Evolutionary conservation across 2,888 invertebrate species (phyloP), one percentile per base, ranked within the genome.

Genomic region (Allophyes oxyacanthae): DNA sequence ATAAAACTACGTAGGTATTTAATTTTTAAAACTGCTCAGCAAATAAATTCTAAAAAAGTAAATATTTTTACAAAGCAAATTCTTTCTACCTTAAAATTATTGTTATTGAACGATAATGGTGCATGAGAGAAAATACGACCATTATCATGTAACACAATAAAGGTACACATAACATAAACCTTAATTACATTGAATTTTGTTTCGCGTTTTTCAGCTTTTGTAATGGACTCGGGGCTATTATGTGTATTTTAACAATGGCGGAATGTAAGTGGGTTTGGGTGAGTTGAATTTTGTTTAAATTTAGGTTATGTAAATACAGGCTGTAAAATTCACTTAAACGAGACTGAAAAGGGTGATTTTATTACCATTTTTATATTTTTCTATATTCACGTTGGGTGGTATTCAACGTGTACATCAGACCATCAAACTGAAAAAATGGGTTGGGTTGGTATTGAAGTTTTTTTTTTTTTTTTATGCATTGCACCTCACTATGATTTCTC

Each of bases 171-270:
- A 59, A 45, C 28, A 48, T 55, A 64, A 45, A 59, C 49, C 51
- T 25, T 62, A 61, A 66, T 69, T 60, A 64, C 41, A 38, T 40
- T 49, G 20, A 48, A 65, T 72, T 58, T 36, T 43, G 44, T 56
- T 70, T 57, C 54, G 10, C 36, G 40, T 64, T 63, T 63, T 65
- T 61, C 40, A 40, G 34, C 25, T 13, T 41, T 28, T 49, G 26
- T 64, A 64, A 62, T 59, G 67, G 61, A 53, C 40, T 32, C 6
- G 49, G 37, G 50, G n/a, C 55, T 54, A 58, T 63, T 58, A 54
- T 41, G 40, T 30, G 6, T 32, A 42, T 40, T 52, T 58, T 11
- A 15, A 67, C 49, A 66, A 61, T 48, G 36, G 46, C 36, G 5
- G 25, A 34, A 30, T 38, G n/a, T 32, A 46, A 36, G 48, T 50